Conservation (phyloP, 1,140 invertebrate species). For the Calycopis cecrops region DNA sequence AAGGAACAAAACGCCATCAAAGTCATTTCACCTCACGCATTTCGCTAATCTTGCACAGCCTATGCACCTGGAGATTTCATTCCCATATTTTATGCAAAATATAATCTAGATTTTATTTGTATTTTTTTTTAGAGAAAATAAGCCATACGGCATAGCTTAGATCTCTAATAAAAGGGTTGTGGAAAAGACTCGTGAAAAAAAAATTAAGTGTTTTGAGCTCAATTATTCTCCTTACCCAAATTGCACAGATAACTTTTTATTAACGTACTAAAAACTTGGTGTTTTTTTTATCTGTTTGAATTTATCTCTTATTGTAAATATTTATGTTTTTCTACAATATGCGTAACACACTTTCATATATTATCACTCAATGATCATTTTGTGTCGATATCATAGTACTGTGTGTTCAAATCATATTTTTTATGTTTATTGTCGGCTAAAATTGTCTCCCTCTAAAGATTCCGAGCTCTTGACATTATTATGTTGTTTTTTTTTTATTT, state of each 20-base stretch:
- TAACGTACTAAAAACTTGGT: slow-evolving; percentile 14
- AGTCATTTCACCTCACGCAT: slow-evolving; percentile 15
- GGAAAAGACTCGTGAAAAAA: slow-evolving; percentile 51
- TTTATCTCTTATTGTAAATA: slow-evolving; percentile 47
- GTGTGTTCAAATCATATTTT: slow-evolving; percentile 25
- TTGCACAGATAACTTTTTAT: slow-evolving; percentile 13
- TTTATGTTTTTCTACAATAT: slow-evolving; percentile 32
- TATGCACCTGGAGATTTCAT: slow-evolving; percentile 22
- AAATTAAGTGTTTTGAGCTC: slow-evolving; percentile 36
- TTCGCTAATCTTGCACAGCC: slow-evolving; percentile 29
- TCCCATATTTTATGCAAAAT: slow-evolving; percentile 26
- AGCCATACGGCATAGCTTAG: slow-evolving; percentile 25
- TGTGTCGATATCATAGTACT: slow-evolving; percentile 1
- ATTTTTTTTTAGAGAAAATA: slow-evolving; percentile 3
- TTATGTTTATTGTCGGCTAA: slow-evolving; percentile 39
- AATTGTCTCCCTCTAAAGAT: slow-evolving; percentile 67
- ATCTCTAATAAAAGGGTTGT: slow-evolving; percentile 53
- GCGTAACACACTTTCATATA: slow-evolving; percentile 52
- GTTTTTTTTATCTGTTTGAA: background rate
- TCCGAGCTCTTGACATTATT: slow-evolving; percentile 55
- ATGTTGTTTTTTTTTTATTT: slow-evolving; percentile 39
- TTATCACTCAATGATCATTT: slow-evolving; percentile 52
- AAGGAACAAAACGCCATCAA: background rate
- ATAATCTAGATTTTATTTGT: slow-evolving; percentile 14
- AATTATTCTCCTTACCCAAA: slow-evolving; percentile 14